Conservation (phyloP, 2,888 invertebrate genomes). For the Erebia palarica region DNA sequence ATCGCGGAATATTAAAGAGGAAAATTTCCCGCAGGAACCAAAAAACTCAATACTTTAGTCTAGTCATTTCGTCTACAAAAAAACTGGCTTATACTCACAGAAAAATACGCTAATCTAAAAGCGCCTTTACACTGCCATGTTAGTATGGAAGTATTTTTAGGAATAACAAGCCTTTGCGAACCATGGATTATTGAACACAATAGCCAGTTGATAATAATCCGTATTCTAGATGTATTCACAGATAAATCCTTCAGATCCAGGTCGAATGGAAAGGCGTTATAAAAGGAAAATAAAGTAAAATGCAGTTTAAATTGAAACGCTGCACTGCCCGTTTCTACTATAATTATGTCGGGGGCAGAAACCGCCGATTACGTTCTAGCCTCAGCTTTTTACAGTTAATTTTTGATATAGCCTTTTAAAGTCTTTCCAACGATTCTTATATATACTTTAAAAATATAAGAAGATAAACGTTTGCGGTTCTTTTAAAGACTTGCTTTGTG, state of each 20-base stretch:
- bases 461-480: background rate
- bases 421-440: conserved; percentile 1
- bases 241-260: background rate
- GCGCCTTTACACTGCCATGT: too few species aligned
- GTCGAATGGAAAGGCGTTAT: background rate
- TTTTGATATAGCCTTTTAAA: conserved; percentile 12
- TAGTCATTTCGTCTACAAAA: too few species aligned
- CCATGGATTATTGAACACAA: background rate
- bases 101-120: too few species aligned
- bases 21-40: too few species aligned
- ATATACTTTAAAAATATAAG: background rate
- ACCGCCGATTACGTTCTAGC: conserved; percentile 26
- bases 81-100: too few species aligned
- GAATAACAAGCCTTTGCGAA: too few species aligned
- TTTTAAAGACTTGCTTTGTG: background rate
- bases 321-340: conserved; percentile 10
- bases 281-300: conserved; percentile 6
- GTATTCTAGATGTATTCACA: background rate
- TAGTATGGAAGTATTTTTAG: too few species aligned
- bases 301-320: conserved; percentile 20
- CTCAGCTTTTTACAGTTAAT: conserved; percentile 17
- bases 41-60: too few species aligned
- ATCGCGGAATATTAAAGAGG: too few species aligned
- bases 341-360: conserved; percentile 24
- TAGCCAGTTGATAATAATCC: background rate